Evolutionary conservation across 1,140 invertebrate genomes (phyloP), one percentile per base, ranked within the genome.

Genomic region (Heliconius hewitsoni): DNA sequence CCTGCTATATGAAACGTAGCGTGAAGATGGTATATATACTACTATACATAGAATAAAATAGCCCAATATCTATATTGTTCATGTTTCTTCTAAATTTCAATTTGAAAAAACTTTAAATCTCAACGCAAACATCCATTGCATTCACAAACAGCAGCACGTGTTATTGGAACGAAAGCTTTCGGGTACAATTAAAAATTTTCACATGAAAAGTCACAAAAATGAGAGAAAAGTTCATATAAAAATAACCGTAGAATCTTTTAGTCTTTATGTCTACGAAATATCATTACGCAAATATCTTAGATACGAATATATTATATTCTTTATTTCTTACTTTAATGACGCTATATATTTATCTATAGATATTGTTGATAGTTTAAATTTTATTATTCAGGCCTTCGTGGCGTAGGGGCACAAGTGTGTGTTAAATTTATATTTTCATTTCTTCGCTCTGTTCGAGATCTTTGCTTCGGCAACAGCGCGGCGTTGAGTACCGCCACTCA

Each of bases 171-270:
- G 60, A 16, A 72, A 72, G 50, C 50, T 34, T 74, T 13, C 42
- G 60, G 46, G 73, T 75, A 78, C 80, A 81, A 81, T 81, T 81
- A 81, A 78, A 81, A 81, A 81, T 23, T 5, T 78, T 57, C 70
- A 66, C 80, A 55, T 66, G 76, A 78, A 73, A 34, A 81, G 71
- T 75, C 71, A 77, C 73, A 81, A 30, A 78, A 77, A 81, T 30
- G 34, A 60, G 30, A 16, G 39, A 60, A 52, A 79, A 42, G 19
- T 77, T 73, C 30, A 42, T 60, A 71, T 74, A 74, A 70, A 70
- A 79, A 73, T 57, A 78, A 66, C 52, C 19, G 46, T 70, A 11
- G 13, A 57, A 66, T 66, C 27, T 46, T 46, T 46, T 46, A 23
- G 27, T 16, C 9, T 30, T 66, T 16, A 30, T 30, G 19, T 55